phyloP scores from a whole-genome alignment of 2,888 invertebrate genomes.

The Amblyjoppa fuscipennis region DNA sequence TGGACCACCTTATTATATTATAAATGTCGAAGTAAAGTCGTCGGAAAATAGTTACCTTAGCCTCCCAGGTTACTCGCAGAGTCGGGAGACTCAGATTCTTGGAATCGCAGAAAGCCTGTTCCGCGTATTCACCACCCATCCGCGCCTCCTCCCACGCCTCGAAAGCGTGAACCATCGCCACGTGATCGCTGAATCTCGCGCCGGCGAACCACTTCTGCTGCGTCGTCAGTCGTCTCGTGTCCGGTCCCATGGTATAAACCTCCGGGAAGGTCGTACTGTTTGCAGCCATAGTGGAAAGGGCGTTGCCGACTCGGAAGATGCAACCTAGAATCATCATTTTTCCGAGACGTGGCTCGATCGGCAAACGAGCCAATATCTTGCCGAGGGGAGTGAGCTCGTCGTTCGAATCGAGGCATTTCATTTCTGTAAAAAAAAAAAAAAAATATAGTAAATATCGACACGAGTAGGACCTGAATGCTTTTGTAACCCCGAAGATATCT shows the following conservation, averaged over 20 bases:
- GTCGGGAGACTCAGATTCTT: constrained; percentile 96
- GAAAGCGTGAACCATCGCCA: constrained; percentile 97
- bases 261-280: constrained; percentile 98
- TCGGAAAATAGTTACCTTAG: constrained; percentile 87
- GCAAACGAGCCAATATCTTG: constrained; percentile 95
- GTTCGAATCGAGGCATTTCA: constrained; percentile 95
- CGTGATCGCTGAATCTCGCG: constrained; percentile 95
- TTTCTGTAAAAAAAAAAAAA: constrained; percentile 87
- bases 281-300: constrained; percentile 97
- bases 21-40: background rate
- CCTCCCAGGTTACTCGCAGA: constrained; percentile 96
- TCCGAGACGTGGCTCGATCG: constrained; percentile 98
- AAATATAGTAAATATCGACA: background rate
- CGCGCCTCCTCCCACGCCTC: constrained; percentile 93
- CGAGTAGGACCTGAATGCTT: too few relatives aligned
- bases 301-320: constrained; percentile 95
- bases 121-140: constrained; percentile 90
- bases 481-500: too few relatives aligned
- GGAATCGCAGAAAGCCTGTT: constrained; percentile 95
- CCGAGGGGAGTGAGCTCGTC: constrained; percentile 98
- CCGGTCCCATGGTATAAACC: constrained; percentile 94
- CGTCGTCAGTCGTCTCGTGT: constrained; percentile 91
- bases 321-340: constrained; percentile 99
- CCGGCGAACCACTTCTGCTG: constrained; percentile 96
- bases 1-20: too few relatives aligned